Base-by-base conservation (phyloP, 2,113 vertebrate species). In the Vulpes lagopus region DNA sequence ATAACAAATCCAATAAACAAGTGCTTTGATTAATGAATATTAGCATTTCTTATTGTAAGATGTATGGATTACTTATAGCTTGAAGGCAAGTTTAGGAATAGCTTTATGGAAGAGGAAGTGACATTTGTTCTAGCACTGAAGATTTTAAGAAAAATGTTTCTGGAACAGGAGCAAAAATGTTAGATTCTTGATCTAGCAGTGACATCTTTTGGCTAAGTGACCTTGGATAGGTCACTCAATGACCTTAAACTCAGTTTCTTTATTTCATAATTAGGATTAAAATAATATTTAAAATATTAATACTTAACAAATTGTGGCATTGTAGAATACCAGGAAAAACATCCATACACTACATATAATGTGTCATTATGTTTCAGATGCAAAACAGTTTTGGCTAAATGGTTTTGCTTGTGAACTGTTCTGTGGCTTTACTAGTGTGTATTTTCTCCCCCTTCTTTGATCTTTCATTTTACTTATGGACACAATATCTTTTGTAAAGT, bases 1-100 rank as follows among this genome's bases (percentile, higher is more conserved):
- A 84, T 94, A 97, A 89, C 55, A 97, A 97, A 96, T 83, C n/a
- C 82, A 97, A 92, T 97, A 91, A 95, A 97, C 53, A 97, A 82
- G 49, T 60, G 1, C 51, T 95, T 91, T 98, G 95, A 97, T 89
- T 93, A 95, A 95, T 93, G 89, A 89, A 93, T 74, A 94, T 96
- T 96, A 95, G 23, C 53, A 79, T 91, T 97, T 97, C 60, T 67
- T 95, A 94, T 67, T 96, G 49, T 82, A 93, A 93, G 25, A 96
- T 69, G 5, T 92, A 86, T 96, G 14, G 79, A 96, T 97, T 96
- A 89, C 25, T 89, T 95, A 62, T 22, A 86, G 55, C 86, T 82
- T 82, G n/a, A 93, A 79, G 92, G 78, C 35, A 86, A 62, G 82
- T 97, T 81, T 82, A 91, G 49, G 23, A 19, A 22, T 3, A 53